phyloP scores from a whole-genome alignment of 37 sponge, comb jelly and placozoan genomes.

The Cliona cf. orientalis region DNA sequence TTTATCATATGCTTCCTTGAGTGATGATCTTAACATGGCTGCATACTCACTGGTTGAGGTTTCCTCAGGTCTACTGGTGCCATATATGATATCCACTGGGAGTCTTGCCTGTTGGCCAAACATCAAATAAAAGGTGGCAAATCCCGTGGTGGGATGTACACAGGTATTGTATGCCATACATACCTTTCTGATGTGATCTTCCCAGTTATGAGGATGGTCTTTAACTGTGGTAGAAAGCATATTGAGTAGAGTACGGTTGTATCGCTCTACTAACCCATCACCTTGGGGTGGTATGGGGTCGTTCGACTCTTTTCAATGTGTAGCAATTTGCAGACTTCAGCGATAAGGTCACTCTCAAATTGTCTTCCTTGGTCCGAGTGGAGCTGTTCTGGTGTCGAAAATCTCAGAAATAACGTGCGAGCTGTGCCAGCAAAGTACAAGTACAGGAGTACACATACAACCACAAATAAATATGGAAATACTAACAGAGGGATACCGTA shows the following conservation, averaged over 20 bases:
- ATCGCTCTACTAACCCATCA: constrained; percentile 67
- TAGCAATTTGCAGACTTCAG: constrained; percentile 41
- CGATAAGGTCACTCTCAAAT: constrained; percentile 48
- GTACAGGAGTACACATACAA: no score
- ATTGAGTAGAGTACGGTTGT: constrained; percentile 45
- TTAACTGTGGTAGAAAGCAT: constrained; percentile 24
- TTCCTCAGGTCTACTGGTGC: neutral
- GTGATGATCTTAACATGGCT: neutral
- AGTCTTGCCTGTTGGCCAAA: constrained; percentile 52
- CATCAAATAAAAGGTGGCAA: constrained; percentile 51
- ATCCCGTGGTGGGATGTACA: constrained; percentile 32
- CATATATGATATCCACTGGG: constrained; percentile 29
- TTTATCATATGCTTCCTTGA: constrained; percentile 18
- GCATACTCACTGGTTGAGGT: constrained; percentile 25
- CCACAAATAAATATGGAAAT: no score
- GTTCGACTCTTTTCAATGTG: constrained; percentile 40
- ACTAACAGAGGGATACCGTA: no score
- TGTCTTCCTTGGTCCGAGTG: constrained; percentile 60
- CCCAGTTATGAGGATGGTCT: constrained; percentile 49
- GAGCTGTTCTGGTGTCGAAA: constrained; percentile 56
- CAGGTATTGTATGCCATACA: constrained; percentile 65
- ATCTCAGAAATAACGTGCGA: constrained; percentile 51
- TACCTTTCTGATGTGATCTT: constrained; percentile 22
- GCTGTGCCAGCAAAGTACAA: no score
- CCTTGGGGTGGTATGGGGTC: constrained; percentile 66